Evolutionary conservation across 2,797 vertebrate genomes (phyloP).

Genomic region (Anableps anableps): DNA sequence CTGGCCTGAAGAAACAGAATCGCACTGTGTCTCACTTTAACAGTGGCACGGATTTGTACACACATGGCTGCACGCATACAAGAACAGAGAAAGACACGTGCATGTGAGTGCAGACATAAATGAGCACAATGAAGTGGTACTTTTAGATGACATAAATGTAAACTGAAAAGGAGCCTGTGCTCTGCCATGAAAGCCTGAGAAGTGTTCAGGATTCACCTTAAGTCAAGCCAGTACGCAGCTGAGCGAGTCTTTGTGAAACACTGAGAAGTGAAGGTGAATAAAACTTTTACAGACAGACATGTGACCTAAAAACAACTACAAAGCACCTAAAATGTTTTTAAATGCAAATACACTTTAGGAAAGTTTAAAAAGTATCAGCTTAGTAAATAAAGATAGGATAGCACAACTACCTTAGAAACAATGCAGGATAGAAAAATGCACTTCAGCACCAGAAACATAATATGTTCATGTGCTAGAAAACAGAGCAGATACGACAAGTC

Average conservation of each 20-base stretch:
- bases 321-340: not conserved
- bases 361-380: not conserved
- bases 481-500: not conserved
- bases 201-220: conserved; percentile 30
- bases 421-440: not conserved
- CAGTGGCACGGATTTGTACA: conserved; percentile 9
- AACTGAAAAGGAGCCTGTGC: conserved; percentile 30
- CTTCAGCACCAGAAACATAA: not conserved
- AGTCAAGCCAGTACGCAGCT: conserved; percentile 19
- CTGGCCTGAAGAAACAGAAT: conserved; percentile 45
- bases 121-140: conserved; percentile 1
- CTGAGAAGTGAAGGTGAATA: conserved; percentile 1
- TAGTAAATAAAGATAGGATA: not conserved
- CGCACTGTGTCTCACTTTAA: conserved; percentile 26
- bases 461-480: not conserved
- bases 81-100: not conserved
- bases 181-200: conserved; percentile 10
- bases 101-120: not conserved
- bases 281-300: not conserved
- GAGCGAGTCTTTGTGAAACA: conserved; percentile 14
- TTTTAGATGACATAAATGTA: conserved; percentile 20
- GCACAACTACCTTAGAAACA: not conserved
- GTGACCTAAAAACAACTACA: not conserved
- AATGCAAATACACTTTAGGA: not conserved
- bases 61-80: not conserved